Evolutionary conservation across 2,797 vertebrate species (phyloP).

Genomic region (Ctenopoma kingsleyae): DNA sequence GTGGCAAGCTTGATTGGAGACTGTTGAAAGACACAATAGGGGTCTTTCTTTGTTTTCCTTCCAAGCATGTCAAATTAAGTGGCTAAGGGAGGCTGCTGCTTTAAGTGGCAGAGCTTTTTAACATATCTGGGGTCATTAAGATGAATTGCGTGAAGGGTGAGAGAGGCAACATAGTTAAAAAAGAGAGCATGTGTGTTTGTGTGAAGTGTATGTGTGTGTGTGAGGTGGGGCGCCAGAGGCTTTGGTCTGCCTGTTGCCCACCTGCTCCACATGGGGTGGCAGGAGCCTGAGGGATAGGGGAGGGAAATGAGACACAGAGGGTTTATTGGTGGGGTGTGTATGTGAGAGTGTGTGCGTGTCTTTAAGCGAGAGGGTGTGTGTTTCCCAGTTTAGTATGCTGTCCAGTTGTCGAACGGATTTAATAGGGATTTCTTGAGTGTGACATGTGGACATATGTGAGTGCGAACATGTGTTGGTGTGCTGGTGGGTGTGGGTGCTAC

Average conservation of each 20-base stretch:
- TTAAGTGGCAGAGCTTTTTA: constrained; percentile 68
- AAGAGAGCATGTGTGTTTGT: constrained; percentile 23
- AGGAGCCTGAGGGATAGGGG: constrained; percentile 44
- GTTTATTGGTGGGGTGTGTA: constrained; percentile 63
- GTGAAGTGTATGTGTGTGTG: constrained; percentile 21
- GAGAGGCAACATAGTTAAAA: constrained; percentile 42
- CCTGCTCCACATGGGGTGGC: constrained; percentile 72
- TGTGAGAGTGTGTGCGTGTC: constrained; percentile 16
- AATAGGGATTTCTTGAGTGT: constrained; percentile 44
- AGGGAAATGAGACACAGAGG: constrained; percentile 68
- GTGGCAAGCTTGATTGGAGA: constrained; percentile 73
- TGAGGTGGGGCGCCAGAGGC: constrained; percentile 42
- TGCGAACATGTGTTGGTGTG: constrained; percentile 51
- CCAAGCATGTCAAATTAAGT: constrained; percentile 77
- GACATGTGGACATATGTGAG: constrained; percentile 37
- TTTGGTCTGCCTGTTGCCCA: constrained; percentile 74
- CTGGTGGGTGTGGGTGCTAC: constrained; percentile 18
- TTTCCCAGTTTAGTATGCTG: constrained; percentile 18
- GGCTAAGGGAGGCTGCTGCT: constrained; percentile 54
- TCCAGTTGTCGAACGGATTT: constrained; percentile 71
- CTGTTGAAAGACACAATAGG: constrained; percentile 75
- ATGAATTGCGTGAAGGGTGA: constrained; percentile 58
- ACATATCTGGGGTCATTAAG: constrained; percentile 74
- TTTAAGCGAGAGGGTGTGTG: constrained; percentile 26
- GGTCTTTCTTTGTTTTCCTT: constrained; percentile 74